These are phyloP conservation scores for Pogona vitticeps DNA, from an alignment of 2,113 vertebrate genomes.

Conservation along the genomic window DNA sequence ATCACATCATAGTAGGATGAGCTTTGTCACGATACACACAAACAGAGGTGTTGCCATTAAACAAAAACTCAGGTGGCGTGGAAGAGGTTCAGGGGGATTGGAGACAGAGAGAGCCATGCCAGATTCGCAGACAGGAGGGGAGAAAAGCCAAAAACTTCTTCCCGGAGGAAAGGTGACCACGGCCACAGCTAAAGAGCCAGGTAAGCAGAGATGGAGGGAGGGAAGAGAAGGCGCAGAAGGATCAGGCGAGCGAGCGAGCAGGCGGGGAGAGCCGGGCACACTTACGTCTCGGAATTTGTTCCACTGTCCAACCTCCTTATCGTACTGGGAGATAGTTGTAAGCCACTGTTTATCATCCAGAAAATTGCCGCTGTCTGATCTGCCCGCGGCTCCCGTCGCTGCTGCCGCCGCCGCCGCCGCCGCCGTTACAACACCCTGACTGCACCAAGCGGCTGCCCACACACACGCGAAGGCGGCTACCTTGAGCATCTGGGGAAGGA, in stretches of 20 bases:
- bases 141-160: conserved; percentile 1
- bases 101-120: neutral
- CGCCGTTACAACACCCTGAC: conserved; percentile 75
- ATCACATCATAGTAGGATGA: neutral
- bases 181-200: neutral
- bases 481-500: conserved; percentile 88
- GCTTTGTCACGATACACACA: too few relatives aligned
- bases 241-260: neutral
- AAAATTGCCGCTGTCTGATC: conserved; percentile 91
- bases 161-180: neutral
- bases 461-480: conserved; percentile 82
- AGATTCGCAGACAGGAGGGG: neutral
- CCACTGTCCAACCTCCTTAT: conserved; percentile 88
- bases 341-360: conserved; percentile 96
- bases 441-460: conserved; percentile 83
- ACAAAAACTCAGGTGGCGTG: too few relatives aligned
- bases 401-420: conserved; percentile 38
- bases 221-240: neutral
- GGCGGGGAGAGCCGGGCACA: conserved; percentile 42
- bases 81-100: neutral
- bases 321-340: conserved; percentile 81
- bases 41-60: too few relatives aligned
- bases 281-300: conserved; percentile 97
- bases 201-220: neutral
- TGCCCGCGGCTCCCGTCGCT: conserved; percentile 72